phyloP scores from a whole-genome alignment of 2,797 vertebrate genomes.

The Lithobates pipiens region DNA sequence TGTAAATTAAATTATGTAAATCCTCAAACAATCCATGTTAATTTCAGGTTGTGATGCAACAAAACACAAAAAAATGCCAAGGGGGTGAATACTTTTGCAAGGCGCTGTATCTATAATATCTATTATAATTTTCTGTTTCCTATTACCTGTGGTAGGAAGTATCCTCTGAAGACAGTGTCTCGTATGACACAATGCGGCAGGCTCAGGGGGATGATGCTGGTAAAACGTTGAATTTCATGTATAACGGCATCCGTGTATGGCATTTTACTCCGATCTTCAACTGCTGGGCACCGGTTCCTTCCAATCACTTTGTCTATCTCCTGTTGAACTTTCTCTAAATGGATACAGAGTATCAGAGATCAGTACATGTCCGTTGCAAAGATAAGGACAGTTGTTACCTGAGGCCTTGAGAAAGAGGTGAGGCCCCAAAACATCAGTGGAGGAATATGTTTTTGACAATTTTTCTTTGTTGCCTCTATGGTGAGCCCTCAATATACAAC shows the following conservation, averaged over 20 bases:
- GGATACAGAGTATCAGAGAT: background rate
- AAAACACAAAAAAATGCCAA: no score
- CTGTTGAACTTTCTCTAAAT: conserved; percentile 73
- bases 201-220: conserved; percentile 74
- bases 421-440: no score
- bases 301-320: conserved; percentile 76
- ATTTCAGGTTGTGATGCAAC: no score
- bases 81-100: no score
- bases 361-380: background rate
- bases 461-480: no score
- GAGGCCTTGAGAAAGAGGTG: no score
- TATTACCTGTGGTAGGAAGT: conserved; percentile 72
- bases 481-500: no score
- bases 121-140: no score
- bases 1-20: no score
- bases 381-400: background rate
- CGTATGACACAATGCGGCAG: conserved; percentile 71
- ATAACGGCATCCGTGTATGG: conserved; percentile 80
- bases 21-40: no score
- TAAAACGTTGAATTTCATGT: conserved; percentile 75
- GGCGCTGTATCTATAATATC: no score
- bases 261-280: conserved; percentile 76
- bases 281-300: conserved; percentile 62
- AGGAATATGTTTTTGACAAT: no score
- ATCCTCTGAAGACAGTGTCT: conserved; percentile 74